phyloP scores from a whole-genome alignment of 1,140 invertebrate species.

The Drosophila santomea region DNA sequence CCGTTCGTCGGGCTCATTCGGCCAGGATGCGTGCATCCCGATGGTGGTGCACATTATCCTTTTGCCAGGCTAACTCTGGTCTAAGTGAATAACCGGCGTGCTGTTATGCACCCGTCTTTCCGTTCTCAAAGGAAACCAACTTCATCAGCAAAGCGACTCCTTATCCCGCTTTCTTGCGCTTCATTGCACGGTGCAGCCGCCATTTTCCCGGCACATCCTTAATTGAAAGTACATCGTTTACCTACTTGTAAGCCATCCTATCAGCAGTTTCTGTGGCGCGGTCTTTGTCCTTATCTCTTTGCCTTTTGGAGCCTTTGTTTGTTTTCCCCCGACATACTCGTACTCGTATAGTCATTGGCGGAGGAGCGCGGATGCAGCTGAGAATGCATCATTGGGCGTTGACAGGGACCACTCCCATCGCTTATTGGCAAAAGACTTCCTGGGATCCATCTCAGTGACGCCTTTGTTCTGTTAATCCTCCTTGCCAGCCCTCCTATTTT shows the following conservation, averaged over 20 bases:
- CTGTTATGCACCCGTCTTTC: background rate
- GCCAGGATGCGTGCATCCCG: conserved; percentile 34
- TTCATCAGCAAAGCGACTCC: conserved; percentile 18
- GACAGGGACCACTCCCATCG: conserved; percentile 33
- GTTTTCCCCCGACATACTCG: conserved; percentile 50
- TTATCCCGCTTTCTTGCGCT: conserved; percentile 9
- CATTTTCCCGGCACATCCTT: conserved; percentile 47
- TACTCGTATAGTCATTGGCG: conserved; percentile 8
- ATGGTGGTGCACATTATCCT: conserved; percentile 14
- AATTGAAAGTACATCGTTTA: conserved; percentile 73
- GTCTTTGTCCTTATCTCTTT: conserved; percentile 52
- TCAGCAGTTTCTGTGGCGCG: conserved; percentile 38
- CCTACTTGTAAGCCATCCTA: conserved; percentile 67
- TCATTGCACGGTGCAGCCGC: conserved; percentile 19
- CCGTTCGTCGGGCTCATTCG: conserved; percentile 21
- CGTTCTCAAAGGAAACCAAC: conserved; percentile 9
- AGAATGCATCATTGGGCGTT: conserved; percentile 39
- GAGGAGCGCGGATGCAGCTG: background rate
- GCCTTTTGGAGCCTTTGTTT: conserved; percentile 67
- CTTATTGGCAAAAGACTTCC: conserved; percentile 41
- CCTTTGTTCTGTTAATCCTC: conserved; percentile 43
- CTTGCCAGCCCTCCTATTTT: conserved; percentile 13
- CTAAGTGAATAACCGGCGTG: conserved; percentile 5
- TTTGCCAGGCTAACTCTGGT: conserved; percentile 6
- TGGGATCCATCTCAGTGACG: conserved; percentile 40